phyloP scores from a whole-genome alignment of 2,797 vertebrate genomes.

The Agapornis canus region DNA sequence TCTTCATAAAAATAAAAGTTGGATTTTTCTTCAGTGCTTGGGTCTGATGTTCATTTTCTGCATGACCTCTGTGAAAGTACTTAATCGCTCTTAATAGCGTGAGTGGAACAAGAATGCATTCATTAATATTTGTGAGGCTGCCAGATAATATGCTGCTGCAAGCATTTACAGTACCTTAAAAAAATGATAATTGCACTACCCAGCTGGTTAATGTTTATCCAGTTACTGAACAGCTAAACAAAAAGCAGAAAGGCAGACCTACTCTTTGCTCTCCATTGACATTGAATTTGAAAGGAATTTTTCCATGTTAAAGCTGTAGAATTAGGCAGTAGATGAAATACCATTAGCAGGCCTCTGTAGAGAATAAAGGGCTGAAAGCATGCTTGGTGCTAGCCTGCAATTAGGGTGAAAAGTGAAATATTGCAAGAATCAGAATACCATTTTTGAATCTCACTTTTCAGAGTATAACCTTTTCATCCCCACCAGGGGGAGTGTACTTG shows the following conservation, averaged over 20 bases:
- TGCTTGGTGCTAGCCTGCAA: background rate
- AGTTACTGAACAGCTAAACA: slow-evolving; percentile 53
- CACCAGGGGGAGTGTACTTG: slow-evolving; percentile 54
- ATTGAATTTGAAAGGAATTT: slow-evolving; percentile 43
- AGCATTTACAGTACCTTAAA: slow-evolving; percentile 52
- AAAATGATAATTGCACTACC: slow-evolving; percentile 48
- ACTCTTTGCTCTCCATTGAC: background rate
- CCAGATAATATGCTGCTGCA: slow-evolving; percentile 36
- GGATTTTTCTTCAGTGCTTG: slow-evolving; percentile 25
- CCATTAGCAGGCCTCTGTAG: slow-evolving; percentile 27
- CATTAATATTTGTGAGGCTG: slow-evolving; percentile 60
- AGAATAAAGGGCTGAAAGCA: slow-evolving; percentile 56
- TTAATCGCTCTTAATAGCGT: slow-evolving; percentile 54
- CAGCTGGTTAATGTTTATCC: slow-evolving; percentile 66
- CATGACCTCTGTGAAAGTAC: slow-evolving; percentile 53
- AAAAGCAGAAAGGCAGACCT: slow-evolving; percentile 31
- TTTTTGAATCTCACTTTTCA: background rate
- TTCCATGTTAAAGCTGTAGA: slow-evolving; percentile 17
- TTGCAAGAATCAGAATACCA: background rate
- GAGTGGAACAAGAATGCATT: slow-evolving; percentile 61
- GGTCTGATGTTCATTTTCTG: slow-evolving; percentile 49
- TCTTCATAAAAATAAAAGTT: background rate
- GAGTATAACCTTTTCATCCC: slow-evolving; percentile 46
- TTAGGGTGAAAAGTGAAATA: slow-evolving; percentile 60
- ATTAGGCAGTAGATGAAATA: slow-evolving; percentile 29